Evolutionary conservation across 2,113 vertebrate genomes (phyloP).

Genomic region (Atrichornis clamosus): DNA sequence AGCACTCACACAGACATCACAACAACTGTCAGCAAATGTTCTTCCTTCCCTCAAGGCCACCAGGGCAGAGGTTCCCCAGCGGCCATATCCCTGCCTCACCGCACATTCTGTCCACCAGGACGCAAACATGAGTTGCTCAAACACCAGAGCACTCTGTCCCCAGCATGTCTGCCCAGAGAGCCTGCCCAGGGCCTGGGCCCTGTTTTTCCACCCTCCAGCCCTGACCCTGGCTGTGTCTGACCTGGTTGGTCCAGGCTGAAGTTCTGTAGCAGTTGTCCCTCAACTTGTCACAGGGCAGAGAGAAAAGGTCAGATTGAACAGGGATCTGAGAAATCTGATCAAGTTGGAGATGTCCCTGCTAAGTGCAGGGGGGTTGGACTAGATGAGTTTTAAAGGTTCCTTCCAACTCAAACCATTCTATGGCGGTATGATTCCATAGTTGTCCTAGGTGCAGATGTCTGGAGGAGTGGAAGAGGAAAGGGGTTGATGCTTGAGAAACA

Average conservation of each 20-base stretch:
- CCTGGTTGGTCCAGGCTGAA: background rate
- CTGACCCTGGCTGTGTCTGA: background rate
- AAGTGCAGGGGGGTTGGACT: background rate
- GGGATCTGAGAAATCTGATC: background rate
- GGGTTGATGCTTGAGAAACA: background rate
- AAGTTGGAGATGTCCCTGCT: background rate
- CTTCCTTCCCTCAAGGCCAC: background rate
- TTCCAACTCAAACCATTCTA: background rate
- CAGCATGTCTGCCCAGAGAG: background rate
- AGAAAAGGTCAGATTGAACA: background rate
- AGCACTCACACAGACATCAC: background rate
- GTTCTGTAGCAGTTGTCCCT: background rate
- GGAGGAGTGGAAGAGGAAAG: background rate
- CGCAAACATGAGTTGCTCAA: rapidly evolving
- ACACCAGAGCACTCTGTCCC: background rate
- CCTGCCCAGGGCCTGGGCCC: background rate
- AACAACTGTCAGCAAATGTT: rapidly evolving
- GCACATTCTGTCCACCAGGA: background rate
- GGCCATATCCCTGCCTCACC: background rate
- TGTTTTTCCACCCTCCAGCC: background rate
- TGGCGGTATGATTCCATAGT: background rate
- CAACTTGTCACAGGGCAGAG: background rate
- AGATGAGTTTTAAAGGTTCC: background rate
- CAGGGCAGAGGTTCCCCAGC: background rate
- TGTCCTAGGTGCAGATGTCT: background rate